phyloP scores from a whole-genome alignment of 1,140 invertebrate species.

The Euglossa dilemma region DNA sequence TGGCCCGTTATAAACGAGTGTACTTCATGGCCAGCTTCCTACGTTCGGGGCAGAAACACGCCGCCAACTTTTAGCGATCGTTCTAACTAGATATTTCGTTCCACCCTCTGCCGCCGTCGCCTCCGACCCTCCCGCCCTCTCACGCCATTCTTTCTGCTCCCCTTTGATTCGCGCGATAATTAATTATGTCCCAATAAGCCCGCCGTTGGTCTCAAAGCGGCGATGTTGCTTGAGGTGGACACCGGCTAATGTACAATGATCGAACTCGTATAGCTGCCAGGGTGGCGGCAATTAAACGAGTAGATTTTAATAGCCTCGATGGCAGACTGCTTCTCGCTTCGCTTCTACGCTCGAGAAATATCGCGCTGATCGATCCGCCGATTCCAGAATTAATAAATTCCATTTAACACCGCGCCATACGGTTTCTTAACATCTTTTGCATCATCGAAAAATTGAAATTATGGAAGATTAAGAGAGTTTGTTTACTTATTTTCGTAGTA shows the following conservation, averaged over 20 bases:
- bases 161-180: slow-evolving; percentile 67
- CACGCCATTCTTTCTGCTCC: not conserved
- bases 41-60: slow-evolving; percentile 37
- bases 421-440: too few relatives aligned
- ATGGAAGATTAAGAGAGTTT: too few relatives aligned
- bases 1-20: slow-evolving; percentile 69
- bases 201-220: slow-evolving; percentile 56
- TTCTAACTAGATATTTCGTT: slow-evolving; percentile 52
- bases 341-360: too few relatives aligned
- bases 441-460: too few relatives aligned
- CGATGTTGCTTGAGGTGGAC: slow-evolving; percentile 38
- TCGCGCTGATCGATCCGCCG: too few relatives aligned
- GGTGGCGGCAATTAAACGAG: too few relatives aligned
- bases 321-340: not conserved
- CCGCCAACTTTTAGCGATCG: slow-evolving; percentile 59
- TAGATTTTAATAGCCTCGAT: not conserved
- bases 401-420: too few relatives aligned
- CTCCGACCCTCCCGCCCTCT: not conserved
- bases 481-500: too few relatives aligned
- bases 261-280: too few relatives aligned
- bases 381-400: too few relatives aligned
- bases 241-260: not conserved
- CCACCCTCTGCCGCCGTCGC: not conserved
- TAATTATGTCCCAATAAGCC: slow-evolving; percentile 70
- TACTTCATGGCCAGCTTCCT: slow-evolving; percentile 67